phyloP scores from a whole-genome alignment of 2,797 vertebrate genomes.

The Gobio occitaniae region DNA sequence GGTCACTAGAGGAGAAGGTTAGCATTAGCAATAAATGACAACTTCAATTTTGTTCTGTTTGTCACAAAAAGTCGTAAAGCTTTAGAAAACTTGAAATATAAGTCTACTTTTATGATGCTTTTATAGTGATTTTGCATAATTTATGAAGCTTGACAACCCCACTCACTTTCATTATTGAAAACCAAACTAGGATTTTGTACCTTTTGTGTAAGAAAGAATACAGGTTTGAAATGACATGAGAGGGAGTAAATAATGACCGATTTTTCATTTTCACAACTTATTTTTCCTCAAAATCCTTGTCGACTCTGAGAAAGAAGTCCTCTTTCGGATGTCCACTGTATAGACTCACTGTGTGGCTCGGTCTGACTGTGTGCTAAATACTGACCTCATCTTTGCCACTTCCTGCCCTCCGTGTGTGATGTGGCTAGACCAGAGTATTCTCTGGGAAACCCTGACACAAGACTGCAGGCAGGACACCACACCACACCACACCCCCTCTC shows the following conservation, averaged over 20 bases:
- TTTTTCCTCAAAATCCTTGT: not conserved
- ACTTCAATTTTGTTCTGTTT: not conserved
- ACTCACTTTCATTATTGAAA: not conserved
- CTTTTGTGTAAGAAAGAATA: not conserved
- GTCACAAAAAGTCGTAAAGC: not conserved
- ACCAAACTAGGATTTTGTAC: not conserved
- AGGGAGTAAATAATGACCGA: not conserved
- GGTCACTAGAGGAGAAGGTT: too few species aligned
- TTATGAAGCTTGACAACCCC: not conserved
- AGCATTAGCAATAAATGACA: not conserved
- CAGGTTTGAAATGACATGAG: not conserved
- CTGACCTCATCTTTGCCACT: conserved; percentile 73
- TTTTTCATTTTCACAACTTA: not conserved
- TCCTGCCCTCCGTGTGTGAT: conserved; percentile 72
- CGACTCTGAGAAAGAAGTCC: not conserved
- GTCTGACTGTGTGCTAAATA: conserved; percentile 72
- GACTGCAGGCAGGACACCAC: conserved; percentile 6
- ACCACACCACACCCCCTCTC: not conserved
- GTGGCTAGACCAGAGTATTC: conserved; percentile 73
- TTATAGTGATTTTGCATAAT: not conserved
- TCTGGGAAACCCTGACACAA: conserved; percentile 74
- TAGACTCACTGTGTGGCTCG: conserved; percentile 66
- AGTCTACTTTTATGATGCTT: not conserved
- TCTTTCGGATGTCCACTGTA: conserved; percentile 10
- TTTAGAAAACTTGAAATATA: not conserved